These are phyloP conservation scores for Tonatia bakeri DNA, from an alignment of 2,113 vertebrate species.

Conservation along the genomic window DNA sequence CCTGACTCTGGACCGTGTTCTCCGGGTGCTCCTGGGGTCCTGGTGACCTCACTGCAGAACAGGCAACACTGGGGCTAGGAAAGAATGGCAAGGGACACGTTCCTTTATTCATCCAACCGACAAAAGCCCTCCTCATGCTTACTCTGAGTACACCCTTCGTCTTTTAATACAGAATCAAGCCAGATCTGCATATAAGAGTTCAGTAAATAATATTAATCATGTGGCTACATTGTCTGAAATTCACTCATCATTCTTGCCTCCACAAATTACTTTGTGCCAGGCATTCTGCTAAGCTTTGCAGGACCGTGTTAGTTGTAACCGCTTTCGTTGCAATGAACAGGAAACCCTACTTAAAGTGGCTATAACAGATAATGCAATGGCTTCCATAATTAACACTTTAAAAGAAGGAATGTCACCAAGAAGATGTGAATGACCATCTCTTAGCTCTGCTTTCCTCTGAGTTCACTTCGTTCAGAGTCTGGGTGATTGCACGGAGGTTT, in stretches of 20 bases:
- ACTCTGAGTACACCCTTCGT: not conserved
- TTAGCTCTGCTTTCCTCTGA: not conserved
- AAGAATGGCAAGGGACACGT: not conserved
- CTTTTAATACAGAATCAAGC: not conserved
- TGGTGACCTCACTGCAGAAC: not conserved
- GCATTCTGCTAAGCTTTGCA: not conserved
- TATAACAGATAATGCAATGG: not conserved
- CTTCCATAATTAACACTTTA: not conserved
- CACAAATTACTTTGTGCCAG: not conserved
- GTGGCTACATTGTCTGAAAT: constrained; percentile 11
- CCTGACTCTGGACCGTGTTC: not conserved
- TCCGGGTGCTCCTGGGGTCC: not conserved
- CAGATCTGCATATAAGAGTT: not conserved
- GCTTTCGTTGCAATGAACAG: not conserved
- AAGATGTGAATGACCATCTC: not conserved
- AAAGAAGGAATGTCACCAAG: not conserved
- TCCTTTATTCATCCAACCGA: constrained; percentile 4
- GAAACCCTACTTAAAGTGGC: not conserved
- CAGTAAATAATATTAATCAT: constrained; percentile 12
- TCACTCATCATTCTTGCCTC: constrained; percentile 21
- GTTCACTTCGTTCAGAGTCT: not conserved
- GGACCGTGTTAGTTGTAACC: not conserved
- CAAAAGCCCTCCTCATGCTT: not conserved
- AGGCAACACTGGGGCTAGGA: not conserved
- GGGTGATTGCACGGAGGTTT: not conserved